Evolutionary conservation across 2,888 invertebrate species (phyloP).

Genomic region (Hirtodrosophila trivittata): DNA sequence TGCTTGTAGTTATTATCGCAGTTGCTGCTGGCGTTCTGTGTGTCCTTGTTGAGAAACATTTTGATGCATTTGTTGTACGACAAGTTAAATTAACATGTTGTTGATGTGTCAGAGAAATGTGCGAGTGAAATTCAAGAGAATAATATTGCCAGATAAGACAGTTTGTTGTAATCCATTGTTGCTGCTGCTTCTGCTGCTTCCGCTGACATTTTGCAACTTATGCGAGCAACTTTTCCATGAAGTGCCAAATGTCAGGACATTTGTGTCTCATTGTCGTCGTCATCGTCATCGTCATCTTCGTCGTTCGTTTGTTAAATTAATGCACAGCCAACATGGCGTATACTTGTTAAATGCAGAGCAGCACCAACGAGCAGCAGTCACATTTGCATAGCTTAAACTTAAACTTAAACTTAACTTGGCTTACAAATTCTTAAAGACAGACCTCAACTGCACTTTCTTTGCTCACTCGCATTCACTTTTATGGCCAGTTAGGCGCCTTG

Average conservation of each 20-base stretch:
- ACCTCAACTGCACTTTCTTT: conserved; percentile 13
- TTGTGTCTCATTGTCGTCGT: conserved; percentile 56
- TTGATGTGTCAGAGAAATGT: conserved; percentile 7
- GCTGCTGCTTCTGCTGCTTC: conserved; percentile 27
- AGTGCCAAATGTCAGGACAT: conserved; percentile 74
- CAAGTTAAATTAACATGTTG: conserved; percentile 70
- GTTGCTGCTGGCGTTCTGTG: conserved; percentile 17
- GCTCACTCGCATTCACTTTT: conserved; percentile 33
- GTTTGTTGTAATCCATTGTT: conserved; percentile 14
- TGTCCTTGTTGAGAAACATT: conserved; percentile 36
- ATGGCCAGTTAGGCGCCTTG: neutral
- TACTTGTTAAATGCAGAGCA: conserved; percentile 66
- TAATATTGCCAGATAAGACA: conserved; percentile 43
- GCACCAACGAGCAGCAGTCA: conserved; percentile 21
- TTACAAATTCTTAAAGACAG: conserved; percentile 15
- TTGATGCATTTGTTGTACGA: conserved; percentile 60
- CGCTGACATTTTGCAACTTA: conserved; percentile 51
- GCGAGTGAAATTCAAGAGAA: conserved; percentile 10
- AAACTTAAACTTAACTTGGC: conserved; percentile 38
- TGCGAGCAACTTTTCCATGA: conserved; percentile 57
- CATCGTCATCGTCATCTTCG: neutral
- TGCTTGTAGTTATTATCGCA: conserved; percentile 8
- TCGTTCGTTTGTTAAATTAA: conserved; percentile 53
- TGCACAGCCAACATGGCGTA: conserved; percentile 71
- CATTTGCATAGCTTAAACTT: conserved; percentile 46